These are phyloP conservation scores for Hypotaenidia okinawae DNA, from an alignment of 2,797 vertebrate genomes.

Conservation along the genomic window DNA sequence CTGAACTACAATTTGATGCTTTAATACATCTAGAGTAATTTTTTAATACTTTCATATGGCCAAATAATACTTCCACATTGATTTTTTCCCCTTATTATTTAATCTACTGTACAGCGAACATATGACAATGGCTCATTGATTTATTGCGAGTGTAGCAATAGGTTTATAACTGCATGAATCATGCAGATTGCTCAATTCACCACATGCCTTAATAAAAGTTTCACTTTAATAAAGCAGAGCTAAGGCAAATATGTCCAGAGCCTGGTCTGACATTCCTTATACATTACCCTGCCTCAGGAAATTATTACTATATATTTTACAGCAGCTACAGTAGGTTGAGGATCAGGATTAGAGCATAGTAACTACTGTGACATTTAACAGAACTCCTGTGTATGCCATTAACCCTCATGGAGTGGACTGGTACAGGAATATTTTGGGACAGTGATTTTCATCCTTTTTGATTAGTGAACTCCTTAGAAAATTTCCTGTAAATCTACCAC, in stretches of 20 bases:
- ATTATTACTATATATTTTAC: constrained; percentile 89
- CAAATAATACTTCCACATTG: constrained; percentile 77
- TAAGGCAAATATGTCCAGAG: constrained; percentile 83
- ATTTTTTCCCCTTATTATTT: constrained; percentile 73
- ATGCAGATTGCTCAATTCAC: constrained; percentile 82
- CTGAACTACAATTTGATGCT: constrained; percentile 55
- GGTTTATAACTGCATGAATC: constrained; percentile 83
- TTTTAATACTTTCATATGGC: constrained; percentile 77
- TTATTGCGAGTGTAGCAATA: constrained; percentile 81
- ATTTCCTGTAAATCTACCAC: neutral
- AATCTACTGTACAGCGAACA: constrained; percentile 72
- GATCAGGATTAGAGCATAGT: constrained; percentile 84
- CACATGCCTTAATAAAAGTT: constrained; percentile 88
- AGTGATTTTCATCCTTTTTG: neutral
- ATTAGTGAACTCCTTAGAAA: neutral
- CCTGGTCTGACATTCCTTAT: constrained; percentile 84
- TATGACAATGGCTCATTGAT: constrained; percentile 78
- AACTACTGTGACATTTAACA: constrained; percentile 85
- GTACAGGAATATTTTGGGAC: constrained; percentile 12
- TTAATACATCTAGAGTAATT: constrained; percentile 67
- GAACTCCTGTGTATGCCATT: constrained; percentile 76
- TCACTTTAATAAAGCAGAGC: constrained; percentile 85
- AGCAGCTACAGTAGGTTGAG: constrained; percentile 82
- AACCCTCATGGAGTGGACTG: constrained; percentile 66
- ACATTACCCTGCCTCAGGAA: constrained; percentile 86